Evolutionary conservation across 1,140 invertebrate genomes (phyloP).

Genomic region (Heliconius hermathena): DNA sequence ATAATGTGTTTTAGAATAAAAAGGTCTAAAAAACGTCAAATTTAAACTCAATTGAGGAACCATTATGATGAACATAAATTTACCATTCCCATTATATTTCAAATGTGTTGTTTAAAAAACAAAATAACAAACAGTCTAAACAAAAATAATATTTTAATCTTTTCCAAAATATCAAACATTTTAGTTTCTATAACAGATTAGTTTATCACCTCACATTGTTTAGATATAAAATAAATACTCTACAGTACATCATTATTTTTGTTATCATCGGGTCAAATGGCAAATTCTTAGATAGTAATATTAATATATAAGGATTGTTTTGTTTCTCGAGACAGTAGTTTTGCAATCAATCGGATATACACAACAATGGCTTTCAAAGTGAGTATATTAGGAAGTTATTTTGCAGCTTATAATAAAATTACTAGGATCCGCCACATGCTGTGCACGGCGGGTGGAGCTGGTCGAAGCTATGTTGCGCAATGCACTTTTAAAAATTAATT

Average conservation of each 20-base stretch:
- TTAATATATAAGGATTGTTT: slow-evolving; percentile 16
- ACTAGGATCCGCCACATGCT: too few relatives aligned
- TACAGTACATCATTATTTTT: neutral
- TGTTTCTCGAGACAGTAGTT: neutral
- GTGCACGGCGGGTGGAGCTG: too few relatives aligned
- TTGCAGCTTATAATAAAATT: neutral
- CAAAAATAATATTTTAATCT: neutral
- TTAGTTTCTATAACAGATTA: neutral
- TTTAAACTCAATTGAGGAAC: too few relatives aligned
- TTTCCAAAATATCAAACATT: neutral
- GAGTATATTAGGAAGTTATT: slow-evolving; percentile 4
- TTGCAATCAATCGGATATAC: neutral
- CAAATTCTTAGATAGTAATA: slow-evolving; percentile 16
- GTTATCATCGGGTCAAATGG: slow-evolving; percentile 12
- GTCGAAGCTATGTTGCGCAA: too few relatives aligned
- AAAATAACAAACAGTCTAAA: neutral
- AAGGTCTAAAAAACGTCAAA: too few relatives aligned
- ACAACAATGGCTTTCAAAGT: slow-evolving; percentile 29
- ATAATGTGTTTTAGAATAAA: too few relatives aligned
- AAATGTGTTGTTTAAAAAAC: too few relatives aligned
- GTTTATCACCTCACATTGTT: neutral
- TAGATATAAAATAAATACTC: neutral
- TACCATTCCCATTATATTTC: too few relatives aligned
- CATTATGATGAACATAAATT: too few relatives aligned
- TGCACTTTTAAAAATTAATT: too few relatives aligned